phyloP scores from a whole-genome alignment of 1,140 invertebrate genomes.

The Panonychus citri region DNA sequence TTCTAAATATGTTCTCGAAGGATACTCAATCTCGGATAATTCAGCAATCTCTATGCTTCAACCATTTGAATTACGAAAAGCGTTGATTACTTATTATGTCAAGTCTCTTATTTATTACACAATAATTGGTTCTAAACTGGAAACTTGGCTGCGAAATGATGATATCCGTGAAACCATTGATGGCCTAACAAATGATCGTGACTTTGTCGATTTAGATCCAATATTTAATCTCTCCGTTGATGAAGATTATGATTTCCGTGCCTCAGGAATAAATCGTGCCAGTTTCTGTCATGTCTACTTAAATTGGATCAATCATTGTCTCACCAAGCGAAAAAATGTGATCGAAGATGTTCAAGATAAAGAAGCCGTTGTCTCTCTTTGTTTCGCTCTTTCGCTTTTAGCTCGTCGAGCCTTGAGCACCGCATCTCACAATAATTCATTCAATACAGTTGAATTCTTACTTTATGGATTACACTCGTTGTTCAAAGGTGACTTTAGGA shows the following conservation, averaged over 20 bases:
- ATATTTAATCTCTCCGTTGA: constrained; percentile 87
- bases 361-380: constrained; percentile 50
- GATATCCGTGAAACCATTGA: constrained; percentile 53
- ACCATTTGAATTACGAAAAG: constrained; percentile 87
- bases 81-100: constrained; percentile 90
- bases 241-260: constrained; percentile 72
- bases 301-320: constrained; percentile 77
- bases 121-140: constrained; percentile 57
- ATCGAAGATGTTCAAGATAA: constrained; percentile 3
- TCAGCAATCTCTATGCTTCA: constrained; percentile 85
- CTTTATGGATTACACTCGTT: constrained; percentile 87
- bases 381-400: constrained; percentile 69
- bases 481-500: constrained; percentile 92
- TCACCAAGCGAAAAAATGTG: neutral
- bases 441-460: constrained; percentile 69
- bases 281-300: constrained; percentile 74
- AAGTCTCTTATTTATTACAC: constrained; percentile 96
- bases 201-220: constrained; percentile 83
- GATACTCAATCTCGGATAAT: constrained; percentile 94
- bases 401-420: constrained; percentile 71
- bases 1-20: constrained; percentile 86
- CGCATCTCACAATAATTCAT: constrained; percentile 48
- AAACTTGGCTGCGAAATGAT: constrained; percentile 62
- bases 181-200: constrained; percentile 43
- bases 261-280: constrained; percentile 63